Base-by-base conservation (phyloP, 2,113 vertebrate species). In the Callaeas wilsoni region DNA sequence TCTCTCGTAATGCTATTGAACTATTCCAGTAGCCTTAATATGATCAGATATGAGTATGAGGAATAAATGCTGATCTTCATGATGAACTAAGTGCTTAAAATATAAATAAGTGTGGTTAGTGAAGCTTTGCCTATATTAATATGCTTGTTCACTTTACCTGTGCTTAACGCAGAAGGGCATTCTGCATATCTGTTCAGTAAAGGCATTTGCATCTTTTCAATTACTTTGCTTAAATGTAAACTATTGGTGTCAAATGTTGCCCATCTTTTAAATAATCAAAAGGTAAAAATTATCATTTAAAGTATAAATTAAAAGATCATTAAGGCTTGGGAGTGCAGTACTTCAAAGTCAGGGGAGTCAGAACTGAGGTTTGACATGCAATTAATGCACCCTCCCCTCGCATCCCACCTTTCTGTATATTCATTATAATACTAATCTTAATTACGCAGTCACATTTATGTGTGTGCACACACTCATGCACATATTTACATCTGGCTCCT, bases 191-290 rank as follows among this genome's bases (percentile, higher is more conserved):
- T 91, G 41, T 73, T 88, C 55, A 79, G 68, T 82, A 86, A 74
- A 81, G 26, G 37, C n/a, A 94, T 91, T 95, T 92, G 92, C 90
- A 95, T 96, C 39, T 93, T 94, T 92, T 94, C 71, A 96, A 83
- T 93, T 95, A 89, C 62, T 96, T 92, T 93, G 68, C 88, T 75
- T 91, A 94, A 92, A 96, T 96, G 79, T 91, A 87, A 96, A 96
- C 33, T 71, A 88, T 81, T 84, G 80, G 73, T 92, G 80, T 94
- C 93, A 93, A 95, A 68, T 84, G 53, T 92, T 95, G 64, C 90
- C 93, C 76, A 75, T 79, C 68, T 81, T 94, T 75, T 92, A 94
- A 96, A 95, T 97, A 96, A 78, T 52, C 64, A 90, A 86, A 93
- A 84, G 49, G 68, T 78, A 84, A 90, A 93, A 93, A 90, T 94